Percentiles rank a stretch among this genome's conserved stretches.
Evolutionary conservation across 2,888 invertebrate species (phyloP).

Genomic region (Cryptops parisi): DNA sequence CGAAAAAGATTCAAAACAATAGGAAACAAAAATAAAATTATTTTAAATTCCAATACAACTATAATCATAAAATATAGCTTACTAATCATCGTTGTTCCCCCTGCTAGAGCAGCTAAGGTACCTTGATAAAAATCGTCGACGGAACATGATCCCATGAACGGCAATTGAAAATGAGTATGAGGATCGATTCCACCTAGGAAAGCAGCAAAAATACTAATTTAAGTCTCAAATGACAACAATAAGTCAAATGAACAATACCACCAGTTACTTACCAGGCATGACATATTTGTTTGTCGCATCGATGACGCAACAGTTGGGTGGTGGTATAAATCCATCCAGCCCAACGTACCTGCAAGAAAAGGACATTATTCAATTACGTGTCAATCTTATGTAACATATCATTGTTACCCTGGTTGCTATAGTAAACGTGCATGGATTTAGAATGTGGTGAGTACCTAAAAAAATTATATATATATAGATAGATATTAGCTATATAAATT

Average conservation of each 20-base stretch:
- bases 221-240: too few species aligned
- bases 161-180: constrained; percentile 91
- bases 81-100: constrained; percentile 91
- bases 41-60: not conserved
- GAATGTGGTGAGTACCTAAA: too few species aligned
- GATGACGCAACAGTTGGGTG: constrained; percentile 80
- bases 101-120: constrained; percentile 90
- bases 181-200: constrained; percentile 77
- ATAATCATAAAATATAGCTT: not conserved
- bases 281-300: constrained; percentile 85
- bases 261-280: constrained; percentile 48
- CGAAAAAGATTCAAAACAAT: too few species aligned
- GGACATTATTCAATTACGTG: too few species aligned
- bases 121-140: constrained; percentile 96
- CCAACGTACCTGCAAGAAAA: constrained; percentile 80
- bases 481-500: not conserved
- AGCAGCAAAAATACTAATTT: not conserved
- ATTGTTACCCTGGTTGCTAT: too few species aligned
- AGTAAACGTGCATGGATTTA: too few species aligned
- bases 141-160: constrained; percentile 76
- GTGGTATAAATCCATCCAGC: constrained; percentile 70
- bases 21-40: not conserved
- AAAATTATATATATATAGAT: constrained; percentile 5
- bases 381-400: too few species aligned
- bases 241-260: not conserved